Evolutionary conservation across 2,797 vertebrate species (phyloP).

Genomic region (Glossophaga mutica): DNA sequence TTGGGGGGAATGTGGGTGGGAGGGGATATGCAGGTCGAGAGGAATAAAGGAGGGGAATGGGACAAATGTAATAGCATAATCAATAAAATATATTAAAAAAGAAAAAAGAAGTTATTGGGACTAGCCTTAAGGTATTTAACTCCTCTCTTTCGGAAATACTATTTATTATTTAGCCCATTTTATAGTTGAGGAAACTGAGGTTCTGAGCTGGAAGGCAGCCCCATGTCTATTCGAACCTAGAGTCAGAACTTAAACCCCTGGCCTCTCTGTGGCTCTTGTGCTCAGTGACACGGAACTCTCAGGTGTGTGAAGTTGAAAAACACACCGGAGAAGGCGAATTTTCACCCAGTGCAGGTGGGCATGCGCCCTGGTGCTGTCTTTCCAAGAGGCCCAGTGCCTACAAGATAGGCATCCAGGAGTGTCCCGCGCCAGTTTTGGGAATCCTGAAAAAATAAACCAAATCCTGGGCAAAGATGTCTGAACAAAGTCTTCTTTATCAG

Average conservation of each 20-base stretch:
- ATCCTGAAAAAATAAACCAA: not conserved
- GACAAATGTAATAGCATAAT: no score
- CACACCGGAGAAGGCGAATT: not conserved
- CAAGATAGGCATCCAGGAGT: not conserved
- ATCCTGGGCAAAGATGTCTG: not conserved
- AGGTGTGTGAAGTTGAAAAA: not conserved
- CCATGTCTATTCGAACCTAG: not conserved
- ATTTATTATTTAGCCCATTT: not conserved
- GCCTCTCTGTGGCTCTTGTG: not conserved
- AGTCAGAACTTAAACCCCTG: not conserved
- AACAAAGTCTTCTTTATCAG: not conserved
- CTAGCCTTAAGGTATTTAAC: not conserved
- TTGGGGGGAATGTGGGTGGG: no score
- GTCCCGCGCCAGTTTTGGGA: not conserved
- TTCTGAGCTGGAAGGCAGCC: not conserved
- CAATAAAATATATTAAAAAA: no score
- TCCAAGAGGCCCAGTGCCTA: not conserved
- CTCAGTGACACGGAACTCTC: not conserved
- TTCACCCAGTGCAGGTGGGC: not conserved
- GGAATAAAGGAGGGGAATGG: no score
- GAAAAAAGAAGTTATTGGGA: no score
- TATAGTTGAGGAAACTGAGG: not conserved
- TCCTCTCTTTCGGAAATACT: not conserved
- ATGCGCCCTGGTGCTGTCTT: not conserved
- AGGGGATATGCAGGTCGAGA: no score